Base-by-base conservation (phyloP, 1,140 invertebrate genomes). In the Ericerus pela region DNA sequence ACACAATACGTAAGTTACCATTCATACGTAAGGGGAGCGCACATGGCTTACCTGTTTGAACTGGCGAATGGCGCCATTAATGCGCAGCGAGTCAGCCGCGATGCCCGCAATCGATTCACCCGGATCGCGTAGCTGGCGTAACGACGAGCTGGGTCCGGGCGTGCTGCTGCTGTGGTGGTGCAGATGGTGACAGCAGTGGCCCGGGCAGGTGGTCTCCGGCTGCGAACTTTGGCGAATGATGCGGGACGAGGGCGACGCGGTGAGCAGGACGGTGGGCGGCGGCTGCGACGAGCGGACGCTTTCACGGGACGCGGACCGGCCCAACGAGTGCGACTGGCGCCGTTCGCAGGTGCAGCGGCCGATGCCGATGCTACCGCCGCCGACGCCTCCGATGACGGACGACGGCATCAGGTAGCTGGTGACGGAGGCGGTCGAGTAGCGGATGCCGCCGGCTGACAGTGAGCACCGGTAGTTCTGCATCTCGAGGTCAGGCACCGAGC, bases 21-120 rank as follows among this genome's bases (percentile, higher is more conserved):
- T 33, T 33, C 8, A 10, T 33, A 33, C 30, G 30, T 33, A 33
- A 10, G 30, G n/a, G n/a, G 30, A 33, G 30, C n/a, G 30, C n/a
- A 33, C 14, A 28, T 24, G 1, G 33, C 73, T 77, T 79, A 91
- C 88, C 84, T 96, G 91, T 73, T 91, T 90, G 72, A 96, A 96
- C 64, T 91, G 90, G 62, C 90, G 78, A 73, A 96, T 89, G 58
- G 90, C 93, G 51, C 94, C 93, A 74, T 96, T 96, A 71, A 96
- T 90, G 59, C 93, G 77, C 62, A 96, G 77, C 29, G 91, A 95
- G 72, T 96, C 92, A n/a, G 90, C 90, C 1, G 92, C 93, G 65
- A 97, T 96, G 64, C 89, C 88, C n/a, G 89, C 88, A 57, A 93
- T 90, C 52, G 87, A 87, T 66, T 91, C 86, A 30, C 79, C 78